Evolutionary conservation across 2,113 vertebrate genomes (phyloP).

Genomic region (Lepidothrix coronata): DNA sequence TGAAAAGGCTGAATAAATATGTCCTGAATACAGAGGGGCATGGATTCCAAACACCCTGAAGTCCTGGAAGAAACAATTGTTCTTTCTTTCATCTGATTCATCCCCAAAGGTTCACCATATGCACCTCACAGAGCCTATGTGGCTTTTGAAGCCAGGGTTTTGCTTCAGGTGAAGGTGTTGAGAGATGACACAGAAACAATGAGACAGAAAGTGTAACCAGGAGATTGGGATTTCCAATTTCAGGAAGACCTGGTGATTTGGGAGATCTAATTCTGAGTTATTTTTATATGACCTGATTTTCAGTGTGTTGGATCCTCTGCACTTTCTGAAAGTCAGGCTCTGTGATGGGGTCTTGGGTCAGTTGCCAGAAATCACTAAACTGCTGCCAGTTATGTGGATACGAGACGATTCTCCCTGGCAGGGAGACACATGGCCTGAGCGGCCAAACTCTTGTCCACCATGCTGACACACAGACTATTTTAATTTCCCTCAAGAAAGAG

Average conservation of each 20-base stretch:
- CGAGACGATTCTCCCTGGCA: background rate
- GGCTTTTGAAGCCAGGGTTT: background rate
- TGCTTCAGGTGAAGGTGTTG: background rate
- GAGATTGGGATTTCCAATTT: background rate
- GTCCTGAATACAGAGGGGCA: background rate
- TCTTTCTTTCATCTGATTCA: conserved; percentile 40
- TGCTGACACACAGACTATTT: background rate
- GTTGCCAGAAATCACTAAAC: background rate
- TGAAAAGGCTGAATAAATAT: conserved; percentile 46
- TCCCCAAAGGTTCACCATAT: background rate
- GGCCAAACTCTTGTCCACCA: background rate
- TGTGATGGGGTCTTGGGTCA: background rate
- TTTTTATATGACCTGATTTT: background rate
- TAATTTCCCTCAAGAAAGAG: background rate
- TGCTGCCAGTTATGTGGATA: fast-evolving
- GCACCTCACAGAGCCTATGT: background rate
- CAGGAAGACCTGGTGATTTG: background rate
- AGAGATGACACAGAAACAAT: background rate
- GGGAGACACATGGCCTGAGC: background rate
- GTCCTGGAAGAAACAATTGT: conserved; percentile 14
- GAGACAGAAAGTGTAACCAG: background rate
- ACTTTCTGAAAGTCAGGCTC: background rate
- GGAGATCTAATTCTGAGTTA: background rate
- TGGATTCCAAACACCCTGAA: background rate
- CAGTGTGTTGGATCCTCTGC: background rate